Conservation (phyloP, 2,113 vertebrate genomes). For the Aythya baeri region DNA sequence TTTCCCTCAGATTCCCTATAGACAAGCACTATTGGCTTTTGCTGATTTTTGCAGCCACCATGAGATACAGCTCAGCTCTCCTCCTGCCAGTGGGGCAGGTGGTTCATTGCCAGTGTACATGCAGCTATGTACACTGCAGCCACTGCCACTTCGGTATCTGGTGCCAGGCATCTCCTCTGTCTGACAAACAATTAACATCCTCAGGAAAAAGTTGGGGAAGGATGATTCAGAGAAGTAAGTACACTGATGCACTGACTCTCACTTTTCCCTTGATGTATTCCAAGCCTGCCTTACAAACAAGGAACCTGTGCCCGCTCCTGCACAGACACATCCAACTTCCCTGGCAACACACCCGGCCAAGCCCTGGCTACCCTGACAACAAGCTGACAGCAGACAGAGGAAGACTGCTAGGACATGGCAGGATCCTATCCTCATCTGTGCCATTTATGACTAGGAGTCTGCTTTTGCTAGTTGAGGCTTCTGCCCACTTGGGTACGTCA, state of each 20-base stretch:
- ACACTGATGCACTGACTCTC: background rate
- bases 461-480: background rate
- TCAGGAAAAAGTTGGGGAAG: background rate
- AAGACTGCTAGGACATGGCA: background rate
- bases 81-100: background rate
- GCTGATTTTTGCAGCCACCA: background rate
- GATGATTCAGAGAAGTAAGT: background rate
- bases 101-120: background rate
- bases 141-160: background rate
- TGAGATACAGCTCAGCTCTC: background rate
- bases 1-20: background rate
- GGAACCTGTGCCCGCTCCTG: background rate
- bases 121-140: background rate
- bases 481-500: accelerated
- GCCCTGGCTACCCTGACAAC: background rate
- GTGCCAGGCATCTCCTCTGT: background rate
- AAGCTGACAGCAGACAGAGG: background rate
- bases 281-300: background rate
- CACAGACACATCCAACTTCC: background rate
- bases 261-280: background rate
- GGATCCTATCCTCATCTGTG: background rate
- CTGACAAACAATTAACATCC: background rate
- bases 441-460: background rate
- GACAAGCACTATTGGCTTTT: background rate
- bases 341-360: background rate